phyloP scores from a whole-genome alignment of 2,797 vertebrate genomes.

The Gobio occitaniae region DNA sequence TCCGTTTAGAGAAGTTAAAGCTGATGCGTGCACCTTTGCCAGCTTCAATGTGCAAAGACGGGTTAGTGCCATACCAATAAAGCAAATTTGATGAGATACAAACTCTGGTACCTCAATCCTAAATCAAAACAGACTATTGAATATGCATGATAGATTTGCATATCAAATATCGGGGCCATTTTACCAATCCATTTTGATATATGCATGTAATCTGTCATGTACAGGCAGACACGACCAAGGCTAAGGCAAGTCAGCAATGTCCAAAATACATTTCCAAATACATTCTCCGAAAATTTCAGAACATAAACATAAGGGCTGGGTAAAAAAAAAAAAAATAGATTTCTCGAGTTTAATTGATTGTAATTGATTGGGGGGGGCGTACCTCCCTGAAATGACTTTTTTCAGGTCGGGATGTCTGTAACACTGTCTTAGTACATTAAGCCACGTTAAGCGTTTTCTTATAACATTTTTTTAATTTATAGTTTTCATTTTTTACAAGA shows the following conservation, averaged over 20 bases:
- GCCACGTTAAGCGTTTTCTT: too few species aligned
- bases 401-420: too few species aligned
- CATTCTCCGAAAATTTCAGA: background rate
- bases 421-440: too few species aligned
- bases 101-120: background rate
- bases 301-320: background rate
- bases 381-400: too few species aligned
- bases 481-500: too few species aligned
- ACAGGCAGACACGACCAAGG: background rate
- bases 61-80: background rate
- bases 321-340: too few species aligned
- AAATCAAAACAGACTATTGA: background rate
- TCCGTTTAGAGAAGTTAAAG: background rate
- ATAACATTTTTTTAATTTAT: too few species aligned
- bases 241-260: background rate
- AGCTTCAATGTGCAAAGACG: background rate
- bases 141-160: background rate
- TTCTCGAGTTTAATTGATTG: too few species aligned
- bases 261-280: background rate
- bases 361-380: too few species aligned
- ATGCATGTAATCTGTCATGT: background rate
- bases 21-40: background rate
- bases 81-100: background rate
- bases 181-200: background rate
- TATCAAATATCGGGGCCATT: background rate